phyloP scores from a whole-genome alignment of 2,113 vertebrate species.

The Zosterops borbonicus region DNA sequence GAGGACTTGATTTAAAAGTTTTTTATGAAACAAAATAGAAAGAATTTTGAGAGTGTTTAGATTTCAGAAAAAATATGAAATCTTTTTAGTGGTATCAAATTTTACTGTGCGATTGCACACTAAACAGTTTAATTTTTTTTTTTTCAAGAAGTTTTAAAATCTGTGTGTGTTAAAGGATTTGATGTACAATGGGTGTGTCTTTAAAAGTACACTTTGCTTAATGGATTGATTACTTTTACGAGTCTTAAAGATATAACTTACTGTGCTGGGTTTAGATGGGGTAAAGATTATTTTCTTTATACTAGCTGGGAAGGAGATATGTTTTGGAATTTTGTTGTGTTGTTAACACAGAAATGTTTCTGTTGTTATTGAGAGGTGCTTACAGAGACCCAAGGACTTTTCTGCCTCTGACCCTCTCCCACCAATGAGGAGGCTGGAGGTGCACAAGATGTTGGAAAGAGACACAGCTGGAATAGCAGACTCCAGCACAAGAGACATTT shows the following conservation, averaged over 20 bases:
- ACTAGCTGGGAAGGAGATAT: background rate
- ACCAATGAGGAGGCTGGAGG: background rate
- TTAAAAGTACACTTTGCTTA: background rate
- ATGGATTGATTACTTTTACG: background rate
- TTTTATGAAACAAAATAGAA: background rate
- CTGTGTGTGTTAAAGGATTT: background rate
- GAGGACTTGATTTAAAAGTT: background rate
- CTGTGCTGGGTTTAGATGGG: background rate
- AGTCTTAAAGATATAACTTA: background rate
- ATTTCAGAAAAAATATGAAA: background rate
- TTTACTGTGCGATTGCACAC: rapidly evolving
- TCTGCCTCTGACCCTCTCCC: background rate
- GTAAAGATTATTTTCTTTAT: background rate
- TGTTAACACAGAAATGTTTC: background rate
- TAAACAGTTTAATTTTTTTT: background rate
- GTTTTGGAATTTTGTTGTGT: background rate
- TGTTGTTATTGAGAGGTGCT: background rate
- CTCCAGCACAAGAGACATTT: background rate
- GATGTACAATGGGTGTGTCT: rapidly evolving
- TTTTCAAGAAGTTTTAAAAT: background rate
- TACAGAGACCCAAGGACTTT: background rate
- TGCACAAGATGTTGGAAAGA: background rate
- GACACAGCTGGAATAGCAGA: background rate
- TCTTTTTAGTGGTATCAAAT: background rate
- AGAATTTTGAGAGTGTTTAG: rapidly evolving